Conservation (phyloP, 2,797 vertebrate genomes). For the Chaetodon trifasciatus region DNA sequence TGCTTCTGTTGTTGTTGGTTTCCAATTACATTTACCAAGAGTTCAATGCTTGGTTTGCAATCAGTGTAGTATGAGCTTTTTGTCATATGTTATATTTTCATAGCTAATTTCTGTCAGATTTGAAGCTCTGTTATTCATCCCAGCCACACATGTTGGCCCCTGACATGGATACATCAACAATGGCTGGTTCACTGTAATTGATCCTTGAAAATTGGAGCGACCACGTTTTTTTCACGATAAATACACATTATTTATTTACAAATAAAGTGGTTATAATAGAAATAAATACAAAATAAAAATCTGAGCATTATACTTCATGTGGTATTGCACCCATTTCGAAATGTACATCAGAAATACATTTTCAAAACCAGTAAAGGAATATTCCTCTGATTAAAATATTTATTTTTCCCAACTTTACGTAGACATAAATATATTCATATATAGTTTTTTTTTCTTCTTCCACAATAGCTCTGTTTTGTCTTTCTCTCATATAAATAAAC, state of each 20-base stretch:
- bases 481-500: slow-evolving; percentile 98
- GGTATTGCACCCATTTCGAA: slow-evolving; percentile 98
- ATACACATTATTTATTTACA: slow-evolving; percentile 99
- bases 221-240: slow-evolving; percentile 97
- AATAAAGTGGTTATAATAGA: slow-evolving; percentile 99
- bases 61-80: slow-evolving; percentile 53
- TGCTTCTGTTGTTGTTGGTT: slow-evolving; percentile 68
- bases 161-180: slow-evolving; percentile 71
- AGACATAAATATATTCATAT: slow-evolving; percentile 99
- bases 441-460: slow-evolving; percentile 93
- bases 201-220: slow-evolving; percentile 88
- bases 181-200: slow-evolving; percentile 81
- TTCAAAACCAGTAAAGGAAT: slow-evolving; percentile 97
- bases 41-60: slow-evolving; percentile 70
- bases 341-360: slow-evolving; percentile 99
- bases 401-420: slow-evolving; percentile 95
- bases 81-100: slow-evolving; percentile 53
- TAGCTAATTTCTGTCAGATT: slow-evolving; percentile 67
- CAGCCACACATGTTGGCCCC: slow-evolving; percentile 24
- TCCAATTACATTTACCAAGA: slow-evolving; percentile 74
- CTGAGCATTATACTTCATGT: slow-evolving; percentile 99
- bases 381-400: slow-evolving; percentile 99
- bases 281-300: slow-evolving; percentile 99
- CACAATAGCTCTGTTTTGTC: slow-evolving; percentile 94
- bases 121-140: slow-evolving; percentile 39